Evolutionary conservation across 2,113 vertebrate species (phyloP), one percentile per base, ranked within the genome.

Genomic region (Chloroceryle aenea): DNA sequence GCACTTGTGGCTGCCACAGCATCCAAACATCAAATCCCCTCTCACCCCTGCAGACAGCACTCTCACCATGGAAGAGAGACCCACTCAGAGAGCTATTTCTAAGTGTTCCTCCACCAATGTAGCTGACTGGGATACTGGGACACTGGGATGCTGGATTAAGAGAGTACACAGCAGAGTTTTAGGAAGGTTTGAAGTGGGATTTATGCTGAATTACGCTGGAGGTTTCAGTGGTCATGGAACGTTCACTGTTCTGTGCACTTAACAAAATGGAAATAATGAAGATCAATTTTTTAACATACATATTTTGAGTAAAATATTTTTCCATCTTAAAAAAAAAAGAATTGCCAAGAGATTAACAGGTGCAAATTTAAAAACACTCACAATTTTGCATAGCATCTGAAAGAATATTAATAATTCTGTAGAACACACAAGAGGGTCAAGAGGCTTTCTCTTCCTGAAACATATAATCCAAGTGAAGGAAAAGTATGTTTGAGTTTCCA

Each of bases 351-450:
- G 25, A 59, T 55, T 47, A 89, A n/a, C 14, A 36, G 7, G 16
- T 73, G 34, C 3, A 38, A 61, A 75, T 79, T 43, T 66, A 5
- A 36, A 82, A 68, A 45, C 21, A 48, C 36, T 77, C 50, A 36
- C 7, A 32, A 12, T 14, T 91, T 68, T 71, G 32, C 48, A 32
- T 22, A 76, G 12, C 19, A 62, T 17, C 42, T 36, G 45, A 80
- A 93, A 79, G 23, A 79, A 64, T 59, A 22, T 30, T 23, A 82
- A 1, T 48, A 79, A 56, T 47, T 56, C 43, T 62, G 19, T 50
- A 53, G 42, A 79, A 64, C 0, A 1, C 59, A 71, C 14, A 8
- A 7, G 43, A 79, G 0, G 2, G 19, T 2, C 1, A 78, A 90
- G 42, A 79, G 12, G 20, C 10, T 20, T 71, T 77, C 89, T 73